Evolutionary conservation across 2,888 invertebrate genomes (phyloP).

Genomic region (Dryobotodes eremita): DNA sequence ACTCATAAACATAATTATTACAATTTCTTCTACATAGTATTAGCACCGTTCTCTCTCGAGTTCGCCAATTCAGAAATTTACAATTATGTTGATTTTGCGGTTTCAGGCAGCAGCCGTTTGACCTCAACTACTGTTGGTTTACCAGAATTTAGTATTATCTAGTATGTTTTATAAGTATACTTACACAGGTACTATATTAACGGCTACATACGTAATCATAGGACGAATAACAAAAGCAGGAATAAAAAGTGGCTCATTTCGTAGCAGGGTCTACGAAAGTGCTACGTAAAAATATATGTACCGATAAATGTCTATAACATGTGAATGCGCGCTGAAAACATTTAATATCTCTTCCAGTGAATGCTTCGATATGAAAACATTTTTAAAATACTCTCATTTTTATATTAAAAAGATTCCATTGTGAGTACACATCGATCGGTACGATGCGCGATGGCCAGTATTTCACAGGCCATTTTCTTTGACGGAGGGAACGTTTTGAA

Average conservation of each 20-base stretch:
- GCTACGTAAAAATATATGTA: conserved; percentile 24
- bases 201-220: background rate
- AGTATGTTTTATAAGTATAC: background rate
- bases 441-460: conserved; percentile 59
- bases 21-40: background rate
- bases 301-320: conserved; percentile 15
- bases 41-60: background rate
- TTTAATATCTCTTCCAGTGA: conserved; percentile 40
- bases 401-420: conserved; percentile 59
- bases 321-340: conserved; percentile 28
- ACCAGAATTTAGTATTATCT: background rate
- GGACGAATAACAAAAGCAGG: background rate
- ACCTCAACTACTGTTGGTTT: background rate
- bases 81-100: background rate
- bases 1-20: conserved; percentile 3
- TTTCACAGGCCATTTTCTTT: conserved; percentile 72
- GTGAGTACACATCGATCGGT: conserved; percentile 62
- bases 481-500: conserved; percentile 72
- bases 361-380: conserved; percentile 38
- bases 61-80: background rate
- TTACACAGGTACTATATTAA: background rate
- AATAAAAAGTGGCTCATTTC: background rate
- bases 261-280: conserved; percentile 29
- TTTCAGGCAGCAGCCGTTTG: background rate
- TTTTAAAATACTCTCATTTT: conserved; percentile 45